phyloP scores from a whole-genome alignment of 2,113 vertebrate species.

The Brienomyrus brachyistius region DNA sequence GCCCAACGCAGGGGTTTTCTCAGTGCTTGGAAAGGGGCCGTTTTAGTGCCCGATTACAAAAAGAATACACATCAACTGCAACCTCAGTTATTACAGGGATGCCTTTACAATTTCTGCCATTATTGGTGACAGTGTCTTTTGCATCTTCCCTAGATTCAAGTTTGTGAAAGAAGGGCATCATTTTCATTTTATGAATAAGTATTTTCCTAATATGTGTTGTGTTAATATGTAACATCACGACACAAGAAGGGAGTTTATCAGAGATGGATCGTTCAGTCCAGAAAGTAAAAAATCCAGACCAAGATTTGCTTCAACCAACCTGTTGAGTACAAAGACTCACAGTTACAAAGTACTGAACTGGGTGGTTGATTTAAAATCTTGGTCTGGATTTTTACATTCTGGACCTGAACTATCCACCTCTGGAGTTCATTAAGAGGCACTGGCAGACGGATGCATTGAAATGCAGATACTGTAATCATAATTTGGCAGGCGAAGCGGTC shows the following conservation, averaged over 20 bases:
- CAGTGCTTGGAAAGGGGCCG: not conserved
- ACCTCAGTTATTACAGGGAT: not conserved
- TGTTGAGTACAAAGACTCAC: not conserved
- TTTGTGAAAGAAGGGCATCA: not conserved
- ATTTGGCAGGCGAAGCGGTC: no score
- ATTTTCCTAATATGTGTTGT: not conserved
- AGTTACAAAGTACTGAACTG: not conserved
- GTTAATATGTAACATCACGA: not conserved
- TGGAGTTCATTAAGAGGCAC: not conserved
- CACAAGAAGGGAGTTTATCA: not conserved
- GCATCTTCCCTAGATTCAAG: not conserved
- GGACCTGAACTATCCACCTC: not conserved
- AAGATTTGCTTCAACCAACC: not conserved
- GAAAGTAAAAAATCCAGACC: not conserved
- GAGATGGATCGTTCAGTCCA: not conserved
- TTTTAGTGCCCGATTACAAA: not conserved
- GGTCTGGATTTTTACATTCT: not conserved
- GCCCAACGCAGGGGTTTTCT: not conserved
- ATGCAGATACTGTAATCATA: no score
- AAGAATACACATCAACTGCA: not conserved
- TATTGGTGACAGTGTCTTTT: not conserved
- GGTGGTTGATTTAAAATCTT: not conserved
- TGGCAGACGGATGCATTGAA: no score
- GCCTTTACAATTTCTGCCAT: not conserved
- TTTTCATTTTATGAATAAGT: not conserved